phyloP scores from a whole-genome alignment of 2,113 vertebrate species.

The Oxyura jamaicensis region DNA sequence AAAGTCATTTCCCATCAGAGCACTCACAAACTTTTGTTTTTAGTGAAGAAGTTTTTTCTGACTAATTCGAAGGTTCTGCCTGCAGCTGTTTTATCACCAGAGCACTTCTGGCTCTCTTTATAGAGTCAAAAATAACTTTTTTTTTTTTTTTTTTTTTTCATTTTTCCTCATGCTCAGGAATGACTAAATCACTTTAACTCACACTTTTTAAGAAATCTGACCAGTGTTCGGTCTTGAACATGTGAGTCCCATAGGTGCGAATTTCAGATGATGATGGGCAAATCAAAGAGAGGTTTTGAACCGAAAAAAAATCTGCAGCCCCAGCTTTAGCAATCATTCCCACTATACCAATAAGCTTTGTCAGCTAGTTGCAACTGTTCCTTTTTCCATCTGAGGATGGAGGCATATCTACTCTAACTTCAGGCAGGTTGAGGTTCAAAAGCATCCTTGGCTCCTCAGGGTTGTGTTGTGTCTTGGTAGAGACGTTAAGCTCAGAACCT shows the following conservation, averaged over 20 bases:
- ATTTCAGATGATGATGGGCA: neutral
- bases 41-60: neutral
- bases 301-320: neutral
- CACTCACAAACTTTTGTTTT: neutral
- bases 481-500: neutral
- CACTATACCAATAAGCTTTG: neutral
- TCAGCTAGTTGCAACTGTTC: neutral
- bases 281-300: neutral
- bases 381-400: neutral
- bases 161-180: neutral
- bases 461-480: neutral
- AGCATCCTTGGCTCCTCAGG: neutral
- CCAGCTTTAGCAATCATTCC: neutral
- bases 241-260: neutral
- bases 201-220: neutral
- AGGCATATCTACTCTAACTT: neutral
- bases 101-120: neutral
- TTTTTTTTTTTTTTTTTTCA: neutral
- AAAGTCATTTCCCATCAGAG: slow-evolving; percentile 9
- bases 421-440: neutral
- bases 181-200: neutral
- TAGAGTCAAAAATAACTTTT: neutral
- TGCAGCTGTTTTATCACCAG: neutral
- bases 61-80: neutral
- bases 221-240: neutral